Evolutionary conservation across 2,888 invertebrate genomes (phyloP), one percentile per base, ranked within the genome.

Genomic region (Microchrysa polita): DNA sequence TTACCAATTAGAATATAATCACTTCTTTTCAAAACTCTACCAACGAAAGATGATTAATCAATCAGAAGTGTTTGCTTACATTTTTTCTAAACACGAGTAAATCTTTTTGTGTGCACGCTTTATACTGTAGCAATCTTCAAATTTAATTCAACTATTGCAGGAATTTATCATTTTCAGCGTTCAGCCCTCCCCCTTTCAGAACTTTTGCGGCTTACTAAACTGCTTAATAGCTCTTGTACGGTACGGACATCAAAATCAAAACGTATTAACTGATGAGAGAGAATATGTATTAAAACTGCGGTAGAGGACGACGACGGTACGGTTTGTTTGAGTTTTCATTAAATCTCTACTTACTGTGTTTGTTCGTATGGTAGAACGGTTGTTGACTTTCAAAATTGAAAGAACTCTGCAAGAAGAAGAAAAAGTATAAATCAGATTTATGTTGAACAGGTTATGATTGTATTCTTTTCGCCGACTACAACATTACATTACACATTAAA

Each of bases 301-400:
- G 55, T 18, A 18, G 55, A 1, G 55, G 10, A 9, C 42, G 40
- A 63, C 18, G 10, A 9, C 42, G 40, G 40, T 34, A 34, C 7
- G 61, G 9, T 42, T n/a, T n/a, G n/a, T n/a, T n/a, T 34, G 55
- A 34, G 23, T n/a, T 60, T n/a, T 23, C 60, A 23, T n/a, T n/a
- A n/a, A 27, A 7, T 4, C 9, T 22, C 14, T 67, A 67, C 67
- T 67, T 55, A 67, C 67, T 67, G 27, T 55, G 67, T 67, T 7
- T 34, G 27, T 5, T 34, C 22, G 67, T 27, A 53, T 34, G 27
- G 16, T 40, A 20, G 40, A 42, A 12, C 69, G 69, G 55, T 69
- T 69, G 69, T 69, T 69, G 69, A 69, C 69, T 69, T 57, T 55
- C 55, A 42, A 67, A 69, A 55, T 55, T 69, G 69, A 69, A 69